A percentile compares a stretch with the other conserved stretches of the same genome.
These are phyloP conservation scores for Piezodorus guildinii DNA, from an alignment of 1,140 invertebrate species.

Conservation along the genomic window DNA sequence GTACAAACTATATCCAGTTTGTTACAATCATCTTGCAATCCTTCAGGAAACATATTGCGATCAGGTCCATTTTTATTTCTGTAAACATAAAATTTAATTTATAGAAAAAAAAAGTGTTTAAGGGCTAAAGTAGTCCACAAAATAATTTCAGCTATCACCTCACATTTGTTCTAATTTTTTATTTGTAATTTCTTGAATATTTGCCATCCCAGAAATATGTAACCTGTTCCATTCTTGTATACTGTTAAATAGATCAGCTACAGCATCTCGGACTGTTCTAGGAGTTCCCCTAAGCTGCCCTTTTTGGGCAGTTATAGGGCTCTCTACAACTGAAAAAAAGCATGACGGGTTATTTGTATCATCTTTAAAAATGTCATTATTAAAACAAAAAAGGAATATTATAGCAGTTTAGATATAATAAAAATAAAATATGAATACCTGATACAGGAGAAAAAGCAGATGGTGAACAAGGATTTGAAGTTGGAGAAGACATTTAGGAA, in stretches of 20 bases:
- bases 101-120: not conserved
- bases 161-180: constrained; percentile 3
- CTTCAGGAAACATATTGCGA: not conserved
- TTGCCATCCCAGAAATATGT: constrained; percentile 3
- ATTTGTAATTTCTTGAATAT: not conserved
- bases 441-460: too few relatives aligned
- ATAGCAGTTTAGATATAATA: too few relatives aligned
- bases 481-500: too few relatives aligned
- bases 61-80: not conserved
- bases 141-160: not conserved
- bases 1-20: not conserved
- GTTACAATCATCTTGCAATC: constrained; percentile 9
- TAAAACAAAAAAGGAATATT: too few relatives aligned
- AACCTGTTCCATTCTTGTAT: constrained; percentile 24
- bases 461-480: too few relatives aligned
- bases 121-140: not conserved
- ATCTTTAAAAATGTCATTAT: too few relatives aligned
- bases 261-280: constrained; percentile 21
- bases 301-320: constrained; percentile 2
- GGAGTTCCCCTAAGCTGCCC: constrained; percentile 23
- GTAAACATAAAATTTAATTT: not conserved
- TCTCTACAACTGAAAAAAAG: not conserved
- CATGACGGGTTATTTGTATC: too few relatives aligned
- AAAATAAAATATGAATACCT: too few relatives aligned
- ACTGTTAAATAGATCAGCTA: constrained; percentile 22